Percentiles rank a stretch among this genome's conserved stretches.
Evolutionary conservation across 64 coral and sea anemone species (phyloP).

Genomic region (Acropora tenuis): DNA sequence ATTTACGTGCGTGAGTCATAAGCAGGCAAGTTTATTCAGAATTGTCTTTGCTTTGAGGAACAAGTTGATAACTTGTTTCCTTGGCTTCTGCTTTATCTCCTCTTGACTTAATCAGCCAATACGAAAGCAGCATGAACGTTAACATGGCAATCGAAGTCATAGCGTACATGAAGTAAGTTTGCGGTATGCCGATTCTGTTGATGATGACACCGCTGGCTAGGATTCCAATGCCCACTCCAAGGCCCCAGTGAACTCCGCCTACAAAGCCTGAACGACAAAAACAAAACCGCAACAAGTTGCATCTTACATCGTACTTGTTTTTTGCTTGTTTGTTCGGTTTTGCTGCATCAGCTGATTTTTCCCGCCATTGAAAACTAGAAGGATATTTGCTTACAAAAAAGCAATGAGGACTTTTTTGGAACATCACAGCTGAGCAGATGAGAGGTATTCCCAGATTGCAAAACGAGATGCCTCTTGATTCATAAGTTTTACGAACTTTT

Average conservation of each 20-base stretch:
- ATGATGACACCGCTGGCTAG: conserved; percentile 19
- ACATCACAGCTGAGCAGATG: too few relatives aligned
- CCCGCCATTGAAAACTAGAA: too few relatives aligned
- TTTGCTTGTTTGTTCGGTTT: too few relatives aligned
- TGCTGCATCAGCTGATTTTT: too few relatives aligned
- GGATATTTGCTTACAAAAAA: too few relatives aligned
- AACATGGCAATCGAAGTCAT: neutral
- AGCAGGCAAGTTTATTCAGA: neutral
- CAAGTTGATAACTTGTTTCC: neutral
- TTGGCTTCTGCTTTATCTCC: neutral
- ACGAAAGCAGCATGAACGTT: neutral
- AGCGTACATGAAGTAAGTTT: conserved; percentile 28
- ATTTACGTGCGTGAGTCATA: neutral
- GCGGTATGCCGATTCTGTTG: conserved; percentile 5
- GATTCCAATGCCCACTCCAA: conserved; percentile 7
- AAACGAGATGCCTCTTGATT: too few relatives aligned
- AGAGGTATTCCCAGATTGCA: too few relatives aligned
- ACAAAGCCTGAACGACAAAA: neutral
- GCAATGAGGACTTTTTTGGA: too few relatives aligned
- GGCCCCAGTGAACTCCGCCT: conserved; percentile 19
- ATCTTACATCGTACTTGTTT: too few relatives aligned
- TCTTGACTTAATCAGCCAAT: neutral
- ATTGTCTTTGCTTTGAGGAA: neutral
- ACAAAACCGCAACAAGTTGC: too few relatives aligned
- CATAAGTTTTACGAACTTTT: too few relatives aligned